A percentile compares a stretch with the other conserved stretches of the same genome.
These are phyloP conservation scores for Esox masquinongy DNA, from an alignment of 2,797 vertebrate genomes.

Conservation along the genomic window DNA sequence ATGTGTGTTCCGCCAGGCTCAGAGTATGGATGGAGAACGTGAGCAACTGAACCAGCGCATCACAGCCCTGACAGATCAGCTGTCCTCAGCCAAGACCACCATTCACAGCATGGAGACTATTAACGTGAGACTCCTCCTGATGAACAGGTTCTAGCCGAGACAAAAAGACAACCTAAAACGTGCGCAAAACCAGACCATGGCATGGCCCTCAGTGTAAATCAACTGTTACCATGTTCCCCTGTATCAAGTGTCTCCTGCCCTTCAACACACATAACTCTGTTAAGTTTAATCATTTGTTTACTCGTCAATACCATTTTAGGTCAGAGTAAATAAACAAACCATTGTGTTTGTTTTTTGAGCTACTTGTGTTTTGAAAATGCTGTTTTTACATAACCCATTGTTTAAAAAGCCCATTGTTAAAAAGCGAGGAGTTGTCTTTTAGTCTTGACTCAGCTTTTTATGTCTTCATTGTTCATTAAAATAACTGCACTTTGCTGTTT, in stretches of 20 bases:
- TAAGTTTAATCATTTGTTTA: background rate
- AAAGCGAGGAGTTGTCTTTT: background rate
- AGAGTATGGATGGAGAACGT: slow-evolving; percentile 70
- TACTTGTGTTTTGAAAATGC: background rate
- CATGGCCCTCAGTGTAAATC: background rate
- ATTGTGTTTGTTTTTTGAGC: background rate
- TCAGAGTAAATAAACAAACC: background rate
- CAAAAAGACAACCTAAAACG: slow-evolving; percentile 20
- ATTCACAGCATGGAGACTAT: slow-evolving; percentile 64
- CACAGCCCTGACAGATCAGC: slow-evolving; percentile 67
- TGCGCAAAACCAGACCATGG: slow-evolving; percentile 2
- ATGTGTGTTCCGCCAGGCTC: slow-evolving; percentile 55
- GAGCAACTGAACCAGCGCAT: slow-evolving; percentile 67
- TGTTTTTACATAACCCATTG: background rate
- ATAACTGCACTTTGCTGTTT: background rate
- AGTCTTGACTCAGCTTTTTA: background rate
- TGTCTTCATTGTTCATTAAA: background rate
- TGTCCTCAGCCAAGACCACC: slow-evolving; percentile 61
- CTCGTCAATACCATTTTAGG: background rate
- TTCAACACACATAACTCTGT: background rate
- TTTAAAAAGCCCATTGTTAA: background rate
- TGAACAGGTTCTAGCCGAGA: slow-evolving; percentile 15
- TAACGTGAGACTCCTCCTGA: slow-evolving; percentile 61
- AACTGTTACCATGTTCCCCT: background rate
- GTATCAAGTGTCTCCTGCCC: background rate